phyloP scores from a whole-genome alignment of 2,797 vertebrate species.

The Pachyuromys duprasi region DNA sequence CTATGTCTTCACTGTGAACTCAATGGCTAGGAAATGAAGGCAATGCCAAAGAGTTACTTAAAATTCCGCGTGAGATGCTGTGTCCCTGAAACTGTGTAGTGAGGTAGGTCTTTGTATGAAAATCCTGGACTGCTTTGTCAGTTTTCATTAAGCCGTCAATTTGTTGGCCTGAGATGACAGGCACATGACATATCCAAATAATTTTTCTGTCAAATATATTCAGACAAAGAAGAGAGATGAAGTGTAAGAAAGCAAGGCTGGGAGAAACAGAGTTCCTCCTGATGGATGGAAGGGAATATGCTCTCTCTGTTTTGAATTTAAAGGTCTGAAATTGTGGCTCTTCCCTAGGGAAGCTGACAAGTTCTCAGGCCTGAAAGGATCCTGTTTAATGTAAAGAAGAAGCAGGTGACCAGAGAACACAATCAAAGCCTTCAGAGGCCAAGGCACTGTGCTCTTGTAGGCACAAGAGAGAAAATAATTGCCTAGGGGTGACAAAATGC shows the following conservation, averaged over 20 bases:
- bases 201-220: slow-evolving; percentile 71
- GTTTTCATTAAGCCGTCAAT: slow-evolving; percentile 62
- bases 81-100: neutral
- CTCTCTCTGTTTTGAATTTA: slow-evolving; percentile 71
- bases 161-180: slow-evolving; percentile 73
- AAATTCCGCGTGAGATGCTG: slow-evolving; percentile 43
- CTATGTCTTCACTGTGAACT: slow-evolving; percentile 8
- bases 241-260: neutral
- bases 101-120: slow-evolving; percentile 43
- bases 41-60: slow-evolving; percentile 11
- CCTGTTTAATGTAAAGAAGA: slow-evolving; percentile 46
- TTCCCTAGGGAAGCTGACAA: slow-evolving; percentile 58
- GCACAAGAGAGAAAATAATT: slow-evolving; percentile 12
- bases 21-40: neutral
- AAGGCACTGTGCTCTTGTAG: neutral
- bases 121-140: slow-evolving; percentile 65
- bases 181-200: slow-evolving; percentile 67
- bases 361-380: slow-evolving; percentile 47
- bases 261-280: slow-evolving; percentile 11
- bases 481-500: neutral
- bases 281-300: slow-evolving; percentile 24
- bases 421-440: slow-evolving; percentile 2
- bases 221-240: slow-evolving; percentile 63
- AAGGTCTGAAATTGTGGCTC: slow-evolving; percentile 52
- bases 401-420: neutral